Evolutionary conservation across 2,113 vertebrate genomes (phyloP).

Genomic region (Cyanoliseus patagonus): DNA sequence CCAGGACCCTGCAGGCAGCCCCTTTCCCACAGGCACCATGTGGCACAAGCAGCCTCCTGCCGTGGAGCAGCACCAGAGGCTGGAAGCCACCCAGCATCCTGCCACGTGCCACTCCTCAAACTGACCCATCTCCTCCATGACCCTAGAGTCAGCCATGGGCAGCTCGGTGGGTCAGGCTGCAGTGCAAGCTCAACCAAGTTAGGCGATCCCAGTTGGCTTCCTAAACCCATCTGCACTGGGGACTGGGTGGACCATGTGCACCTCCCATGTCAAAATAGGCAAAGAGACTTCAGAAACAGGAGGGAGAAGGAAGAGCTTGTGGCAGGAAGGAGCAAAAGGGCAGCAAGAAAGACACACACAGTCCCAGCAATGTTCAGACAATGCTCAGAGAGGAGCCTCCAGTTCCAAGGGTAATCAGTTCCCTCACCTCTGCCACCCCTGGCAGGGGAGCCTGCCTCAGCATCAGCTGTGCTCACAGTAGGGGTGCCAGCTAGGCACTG

Average conservation of each 20-base stretch:
- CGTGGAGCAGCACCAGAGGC: neutral
- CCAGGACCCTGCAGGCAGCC: neutral
- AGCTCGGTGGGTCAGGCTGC: neutral
- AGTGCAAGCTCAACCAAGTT: neutral
- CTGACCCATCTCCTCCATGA: neutral
- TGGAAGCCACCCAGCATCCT: neutral
- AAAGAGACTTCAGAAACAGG: neutral
- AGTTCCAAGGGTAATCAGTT: neutral
- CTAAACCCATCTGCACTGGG: neutral
- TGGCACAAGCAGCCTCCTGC: neutral
- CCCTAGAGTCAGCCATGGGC: accelerated
- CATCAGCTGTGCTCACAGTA: neutral
- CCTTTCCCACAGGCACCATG: neutral
- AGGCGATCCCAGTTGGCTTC: neutral
- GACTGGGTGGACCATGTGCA: neutral
- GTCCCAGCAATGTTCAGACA: neutral
- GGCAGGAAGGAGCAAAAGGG: neutral
- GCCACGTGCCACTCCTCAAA: accelerated
- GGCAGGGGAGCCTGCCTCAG: neutral
- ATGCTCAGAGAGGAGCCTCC: neutral
- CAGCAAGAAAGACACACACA: neutral
- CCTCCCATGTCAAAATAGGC: neutral
- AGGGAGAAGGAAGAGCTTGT: neutral
- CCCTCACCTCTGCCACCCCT: neutral
- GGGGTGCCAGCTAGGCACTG: neutral